Conservation (phyloP, 2,113 vertebrate species). For the Pardalotus punctatus region DNA sequence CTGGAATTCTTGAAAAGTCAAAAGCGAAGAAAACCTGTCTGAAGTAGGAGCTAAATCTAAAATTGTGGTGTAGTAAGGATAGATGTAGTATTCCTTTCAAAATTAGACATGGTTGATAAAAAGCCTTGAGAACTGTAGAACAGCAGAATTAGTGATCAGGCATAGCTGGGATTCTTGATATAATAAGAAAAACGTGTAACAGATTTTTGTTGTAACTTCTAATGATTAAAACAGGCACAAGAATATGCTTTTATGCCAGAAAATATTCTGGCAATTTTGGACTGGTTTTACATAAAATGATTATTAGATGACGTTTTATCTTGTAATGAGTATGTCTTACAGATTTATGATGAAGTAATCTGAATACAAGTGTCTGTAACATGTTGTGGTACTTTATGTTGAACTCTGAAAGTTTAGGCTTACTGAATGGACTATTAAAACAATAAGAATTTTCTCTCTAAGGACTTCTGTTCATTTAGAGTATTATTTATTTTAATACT, state of each 20-base stretch:
- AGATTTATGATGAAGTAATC: neutral
- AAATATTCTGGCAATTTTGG: neutral
- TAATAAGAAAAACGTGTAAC: neutral
- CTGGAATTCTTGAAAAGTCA: neutral
- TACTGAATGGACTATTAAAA: neutral
- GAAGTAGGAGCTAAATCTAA: neutral
- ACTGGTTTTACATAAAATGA: neutral
- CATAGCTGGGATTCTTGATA: neutral
- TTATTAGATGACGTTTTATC: neutral
- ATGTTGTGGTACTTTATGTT: neutral
- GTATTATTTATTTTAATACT: neutral
- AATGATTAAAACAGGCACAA: neutral
- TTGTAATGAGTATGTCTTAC: neutral
- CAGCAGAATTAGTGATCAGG: neutral
- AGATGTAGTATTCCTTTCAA: neutral
- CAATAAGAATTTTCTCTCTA: neutral
- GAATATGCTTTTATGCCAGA: neutral
- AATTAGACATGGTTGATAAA: neutral
- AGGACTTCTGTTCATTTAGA: neutral
- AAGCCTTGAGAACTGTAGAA: neutral
- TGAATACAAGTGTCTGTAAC: neutral
- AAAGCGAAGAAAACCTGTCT: neutral
- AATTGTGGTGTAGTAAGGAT: neutral
- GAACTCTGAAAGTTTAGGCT: neutral
- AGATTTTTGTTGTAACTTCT: neutral